These are phyloP conservation scores for Apeltes quadracus DNA, from an alignment of 2,113 vertebrate species.

Conservation along the genomic window DNA sequence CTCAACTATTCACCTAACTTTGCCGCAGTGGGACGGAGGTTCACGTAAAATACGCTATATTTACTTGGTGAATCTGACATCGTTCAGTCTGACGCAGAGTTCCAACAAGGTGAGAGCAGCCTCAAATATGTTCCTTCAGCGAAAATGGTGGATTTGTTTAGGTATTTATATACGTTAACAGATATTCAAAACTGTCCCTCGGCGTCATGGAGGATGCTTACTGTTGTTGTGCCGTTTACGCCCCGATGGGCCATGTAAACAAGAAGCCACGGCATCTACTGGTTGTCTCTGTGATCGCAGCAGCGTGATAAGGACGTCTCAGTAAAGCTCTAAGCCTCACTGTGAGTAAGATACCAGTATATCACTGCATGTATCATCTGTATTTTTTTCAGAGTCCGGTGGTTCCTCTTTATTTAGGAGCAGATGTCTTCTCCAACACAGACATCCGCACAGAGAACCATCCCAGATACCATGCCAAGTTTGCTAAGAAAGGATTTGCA, in stretches of 20 bases:
- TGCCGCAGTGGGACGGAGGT: conserved; percentile 73
- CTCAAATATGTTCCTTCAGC: neutral
- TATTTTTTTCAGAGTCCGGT: conserved; percentile 67
- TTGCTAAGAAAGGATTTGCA: conserved; percentile 83
- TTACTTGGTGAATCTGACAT: conserved; percentile 68
- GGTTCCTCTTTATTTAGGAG: conserved; percentile 83
- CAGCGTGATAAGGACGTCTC: no score
- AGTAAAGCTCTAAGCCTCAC: no score
- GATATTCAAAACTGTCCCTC: no score
- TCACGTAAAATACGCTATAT: conserved; percentile 76
- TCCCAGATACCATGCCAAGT: conserved; percentile 83
- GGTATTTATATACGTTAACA: neutral
- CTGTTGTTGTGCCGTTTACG: neutral
- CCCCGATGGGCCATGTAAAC: neutral
- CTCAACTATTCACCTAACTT: conserved; percentile 58
- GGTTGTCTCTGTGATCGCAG: no score
- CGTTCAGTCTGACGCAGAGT: conserved; percentile 70
- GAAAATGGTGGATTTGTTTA: neutral
- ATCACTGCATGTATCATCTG: neutral
- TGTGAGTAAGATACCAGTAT: neutral
- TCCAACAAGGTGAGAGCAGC: conserved; percentile 65
- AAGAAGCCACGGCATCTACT: neutral
- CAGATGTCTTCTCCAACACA: conserved; percentile 82
- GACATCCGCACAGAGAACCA: conserved; percentile 83
- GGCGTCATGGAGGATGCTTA: neutral